phyloP scores from a whole-genome alignment of 2,797 vertebrate genomes.

The Myoxocephalus aenaeus region DNA sequence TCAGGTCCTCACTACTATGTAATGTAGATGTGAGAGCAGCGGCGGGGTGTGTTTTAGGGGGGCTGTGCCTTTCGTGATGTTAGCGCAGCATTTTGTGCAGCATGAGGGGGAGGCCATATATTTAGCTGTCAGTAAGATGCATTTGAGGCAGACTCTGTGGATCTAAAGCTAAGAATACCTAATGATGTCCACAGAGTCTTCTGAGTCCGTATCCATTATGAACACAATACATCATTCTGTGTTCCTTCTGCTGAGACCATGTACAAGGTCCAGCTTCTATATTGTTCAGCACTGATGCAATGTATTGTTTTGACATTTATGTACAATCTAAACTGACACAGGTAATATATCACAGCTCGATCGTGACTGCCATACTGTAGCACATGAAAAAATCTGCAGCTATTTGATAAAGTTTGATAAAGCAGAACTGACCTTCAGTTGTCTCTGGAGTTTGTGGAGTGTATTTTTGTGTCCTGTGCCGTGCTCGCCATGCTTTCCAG shows the following conservation, averaged over 20 bases:
- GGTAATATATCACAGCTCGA: background rate
- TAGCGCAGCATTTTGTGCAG: background rate
- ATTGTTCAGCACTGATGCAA: background rate
- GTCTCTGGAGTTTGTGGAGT: conserved; percentile 67
- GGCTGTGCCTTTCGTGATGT: background rate
- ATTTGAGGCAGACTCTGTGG: background rate
- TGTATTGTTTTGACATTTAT: background rate
- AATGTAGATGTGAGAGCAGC: background rate
- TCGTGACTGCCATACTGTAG: background rate
- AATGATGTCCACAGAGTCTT: conserved; percentile 10
- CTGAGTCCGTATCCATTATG: background rate
- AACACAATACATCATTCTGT: background rate
- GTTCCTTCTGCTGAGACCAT: background rate
- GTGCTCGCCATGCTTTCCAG: conserved; percentile 85
- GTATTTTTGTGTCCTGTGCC: conserved; percentile 71
- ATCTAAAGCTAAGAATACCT: background rate
- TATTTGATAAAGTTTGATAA: background rate
- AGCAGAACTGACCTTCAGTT: conserved; percentile 81
- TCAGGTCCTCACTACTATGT: background rate
- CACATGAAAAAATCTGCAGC: background rate
- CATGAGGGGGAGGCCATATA: background rate
- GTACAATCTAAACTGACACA: background rate
- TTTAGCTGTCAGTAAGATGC: background rate
- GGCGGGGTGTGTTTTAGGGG: background rate
- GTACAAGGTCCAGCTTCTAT: background rate